Evolutionary conservation across 2,113 vertebrate genomes (phyloP), one percentile per base, ranked within the genome.

Genomic region (Anas platyrhynchos): DNA sequence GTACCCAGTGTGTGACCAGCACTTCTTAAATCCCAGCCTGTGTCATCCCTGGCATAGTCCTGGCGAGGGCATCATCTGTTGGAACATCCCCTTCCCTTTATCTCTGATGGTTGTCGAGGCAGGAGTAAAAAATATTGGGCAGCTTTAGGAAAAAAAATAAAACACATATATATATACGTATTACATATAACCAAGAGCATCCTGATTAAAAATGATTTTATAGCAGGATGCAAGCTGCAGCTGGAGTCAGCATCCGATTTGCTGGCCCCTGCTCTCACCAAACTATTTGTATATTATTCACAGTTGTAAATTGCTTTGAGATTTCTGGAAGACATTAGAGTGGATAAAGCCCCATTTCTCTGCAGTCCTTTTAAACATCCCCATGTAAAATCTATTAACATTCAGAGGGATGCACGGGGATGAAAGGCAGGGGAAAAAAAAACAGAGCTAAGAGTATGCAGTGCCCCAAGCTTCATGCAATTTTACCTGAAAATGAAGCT

Each of bases 401-500:
- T 96, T 90, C 87, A 76, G 26, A 66, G 44, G 61, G 85, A 61
- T 79, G 67, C 84, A n/a, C 3, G 32, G 67, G 84, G 79, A 86
- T 93, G 83, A 94, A 91, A 91, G 84, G 84, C 62, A 8, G 23
- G 55, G 59, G 20, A 4, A 27, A 63, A 54, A 50, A n/a, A 32
- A 5, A 8, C 75, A 59, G 59, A 2, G 2, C 52, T 72, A 32
- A 31, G 79, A 82, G 82, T 76, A 71, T 84, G 66, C 68, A 5
- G 31, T 44, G 79, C 80, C 82, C 89, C 65, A 25, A 87, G 83
- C 77, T 21, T 62, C 13, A 11, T 34, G 75, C 76, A 95, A 95
- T 92, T 91, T 91, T 46, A 93, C 83, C 83, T 95, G 95, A 82
- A 94, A 96, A 96, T 95, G 90, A 95, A 96, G 92, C 93, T 94